Evolutionary conservation across 2,888 invertebrate genomes (phyloP), one percentile per base, ranked within the genome.

Genomic region (Clistopyga incitator): DNA sequence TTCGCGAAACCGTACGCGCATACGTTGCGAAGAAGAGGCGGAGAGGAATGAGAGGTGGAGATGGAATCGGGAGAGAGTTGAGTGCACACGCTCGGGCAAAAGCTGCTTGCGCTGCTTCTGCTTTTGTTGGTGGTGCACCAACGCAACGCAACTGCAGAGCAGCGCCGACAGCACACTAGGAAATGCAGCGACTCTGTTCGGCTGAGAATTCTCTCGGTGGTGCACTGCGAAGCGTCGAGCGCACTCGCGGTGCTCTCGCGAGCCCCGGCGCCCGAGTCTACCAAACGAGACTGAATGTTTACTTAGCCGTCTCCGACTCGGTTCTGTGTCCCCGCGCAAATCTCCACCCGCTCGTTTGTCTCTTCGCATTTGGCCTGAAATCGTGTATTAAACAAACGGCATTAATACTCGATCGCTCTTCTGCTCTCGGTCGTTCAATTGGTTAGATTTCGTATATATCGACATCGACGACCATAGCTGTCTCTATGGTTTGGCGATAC

Each of bases 211-310:
- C 68, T 75, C 18, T 64, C 64, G 64, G 61, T 61, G 71, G 45
- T 72, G 67, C 67, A 61, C 68, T 65, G 65, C 54, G 74, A 68
- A 71, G 61, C 70, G 23, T 50, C 61, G 71, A 64, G 61, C 38
- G 25, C 78, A 47, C 59, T 70, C 50, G 56, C 76, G 67, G 61
- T 15, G 47, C 61, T 75, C 52, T 64, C 38, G 59, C 47, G 56
- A 23, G 42, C 38, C 6, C 25, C 45, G 13, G 45, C 64, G 13
- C 64, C 64, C 59, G 65, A 11, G 38, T 38, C 61, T 20, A 81
- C 86, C 85, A 86, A 90, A 88, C 86, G 88, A 88, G 87, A 86
- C 86, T 84, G 86, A 88, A 89, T 90, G 91, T 90, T 90, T 90
- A 88, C 88, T 88, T 89, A 90, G 90, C 88, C 87, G 89, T 88